phyloP scores from a whole-genome alignment of 2,888 invertebrate genomes.

The Lasioglossum pauxillum region DNA sequence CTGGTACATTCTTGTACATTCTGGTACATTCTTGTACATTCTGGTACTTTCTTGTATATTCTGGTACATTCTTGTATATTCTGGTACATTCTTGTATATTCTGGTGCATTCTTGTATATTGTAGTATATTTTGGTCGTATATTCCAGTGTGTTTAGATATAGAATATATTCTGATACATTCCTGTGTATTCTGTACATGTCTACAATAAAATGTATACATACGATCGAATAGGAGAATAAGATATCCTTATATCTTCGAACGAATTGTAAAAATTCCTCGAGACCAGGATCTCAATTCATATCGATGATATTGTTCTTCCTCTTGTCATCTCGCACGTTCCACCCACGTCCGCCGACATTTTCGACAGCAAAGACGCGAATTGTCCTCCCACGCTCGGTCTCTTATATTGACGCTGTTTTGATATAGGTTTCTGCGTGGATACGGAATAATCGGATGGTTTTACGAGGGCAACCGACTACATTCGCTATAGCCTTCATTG shows the following conservation, averaged over 20 bases:
- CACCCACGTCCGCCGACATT: slow-evolving; percentile 19
- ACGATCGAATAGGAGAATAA: background rate
- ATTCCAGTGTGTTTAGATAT: too few relatives aligned
- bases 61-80: too few relatives aligned
- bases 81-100: too few relatives aligned
- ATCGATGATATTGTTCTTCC: slow-evolving; percentile 3
- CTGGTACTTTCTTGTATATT: too few relatives aligned
- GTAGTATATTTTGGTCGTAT: too few relatives aligned
- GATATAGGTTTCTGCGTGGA: background rate
- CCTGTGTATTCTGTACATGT: background rate
- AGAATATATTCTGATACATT: too few relatives aligned
- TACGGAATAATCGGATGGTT: slow-evolving; percentile 14
- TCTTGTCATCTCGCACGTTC: slow-evolving; percentile 7
- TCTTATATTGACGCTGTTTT: slow-evolving; percentile 21
- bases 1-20: too few relatives aligned
- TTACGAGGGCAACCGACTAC: background rate
- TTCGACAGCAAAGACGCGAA: background rate
- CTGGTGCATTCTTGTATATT: too few relatives aligned
- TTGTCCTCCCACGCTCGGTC: slow-evolving; percentile 14
- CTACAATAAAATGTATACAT: slow-evolving; percentile 23
- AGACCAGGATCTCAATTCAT: background rate
- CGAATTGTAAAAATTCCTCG: slow-evolving; percentile 19
- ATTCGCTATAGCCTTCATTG: background rate
- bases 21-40: too few relatives aligned
- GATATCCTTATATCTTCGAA: background rate